A percentile compares a stretch with the other conserved stretches of the same genome.
Evolutionary conservation across 2,113 vertebrate genomes (phyloP).

Genomic region (Nicator chloris): DNA sequence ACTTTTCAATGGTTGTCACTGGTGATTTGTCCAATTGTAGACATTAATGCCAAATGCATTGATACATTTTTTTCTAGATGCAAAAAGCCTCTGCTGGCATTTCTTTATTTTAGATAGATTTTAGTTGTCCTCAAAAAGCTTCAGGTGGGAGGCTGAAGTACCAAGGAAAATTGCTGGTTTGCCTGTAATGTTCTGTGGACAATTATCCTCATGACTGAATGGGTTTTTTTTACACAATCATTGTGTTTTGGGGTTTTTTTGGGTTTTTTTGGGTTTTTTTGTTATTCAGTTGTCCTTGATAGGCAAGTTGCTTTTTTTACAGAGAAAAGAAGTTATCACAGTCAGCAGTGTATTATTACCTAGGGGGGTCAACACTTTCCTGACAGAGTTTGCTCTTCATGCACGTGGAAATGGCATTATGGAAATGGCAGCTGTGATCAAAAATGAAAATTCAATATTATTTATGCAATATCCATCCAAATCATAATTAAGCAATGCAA

Average conservation of each 20-base stretch:
- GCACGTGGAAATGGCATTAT: conserved; percentile 7
- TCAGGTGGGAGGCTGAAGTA: background rate
- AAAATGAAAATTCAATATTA: background rate
- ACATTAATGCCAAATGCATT: background rate
- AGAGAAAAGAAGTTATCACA: background rate
- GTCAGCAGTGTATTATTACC: conserved; percentile 11
- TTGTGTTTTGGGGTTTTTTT: background rate
- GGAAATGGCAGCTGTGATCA: conserved; percentile 10
- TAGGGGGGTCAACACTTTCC: conserved; percentile 17
- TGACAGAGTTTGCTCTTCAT: conserved; percentile 18
- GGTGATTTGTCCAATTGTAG: background rate
- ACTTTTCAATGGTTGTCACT: background rate
- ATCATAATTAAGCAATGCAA: conserved; percentile 9
- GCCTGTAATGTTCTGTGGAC: background rate
- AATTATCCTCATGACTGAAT: background rate
- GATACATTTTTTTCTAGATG: background rate
- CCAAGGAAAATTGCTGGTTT: background rate
- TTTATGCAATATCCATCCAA: conserved; percentile 23
- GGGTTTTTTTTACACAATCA: background rate
- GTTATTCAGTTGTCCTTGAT: background rate
- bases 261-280: background rate
- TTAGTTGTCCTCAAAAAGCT: background rate
- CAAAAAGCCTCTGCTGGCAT: background rate
- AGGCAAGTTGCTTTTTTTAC: background rate
- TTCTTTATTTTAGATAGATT: background rate